Evolutionary conservation across 2,888 invertebrate species (phyloP).

Genomic region (Rhagium mordax): DNA sequence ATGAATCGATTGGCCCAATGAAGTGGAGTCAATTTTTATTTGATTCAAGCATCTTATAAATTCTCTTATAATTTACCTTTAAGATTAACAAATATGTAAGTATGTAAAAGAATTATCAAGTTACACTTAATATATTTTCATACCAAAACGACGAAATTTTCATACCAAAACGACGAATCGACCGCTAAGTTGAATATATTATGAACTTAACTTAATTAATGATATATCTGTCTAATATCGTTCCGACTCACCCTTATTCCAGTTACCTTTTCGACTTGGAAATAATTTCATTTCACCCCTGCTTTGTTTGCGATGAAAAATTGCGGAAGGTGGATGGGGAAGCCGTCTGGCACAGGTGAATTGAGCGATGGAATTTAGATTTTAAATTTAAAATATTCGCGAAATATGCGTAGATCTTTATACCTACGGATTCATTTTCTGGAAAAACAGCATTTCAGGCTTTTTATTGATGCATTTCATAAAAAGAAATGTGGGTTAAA

Average conservation of each 20-base stretch:
- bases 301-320: slow-evolving; percentile 25
- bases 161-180: neutral
- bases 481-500: neutral
- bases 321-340: slow-evolving; percentile 25
- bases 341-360: slow-evolving; percentile 38
- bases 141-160: too few relatives aligned
- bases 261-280: slow-evolving; percentile 1
- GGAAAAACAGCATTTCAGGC: neutral
- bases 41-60: too few relatives aligned
- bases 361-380: slow-evolving; percentile 42
- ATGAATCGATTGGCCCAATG: too few relatives aligned
- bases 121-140: too few relatives aligned
- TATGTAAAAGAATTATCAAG: too few relatives aligned
- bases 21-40: too few relatives aligned
- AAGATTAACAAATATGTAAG: too few relatives aligned
- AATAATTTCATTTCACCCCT: slow-evolving; percentile 4
- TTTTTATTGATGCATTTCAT: neutral
- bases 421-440: neutral
- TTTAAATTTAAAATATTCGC: slow-evolving; percentile 46
- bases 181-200: slow-evolving; percentile 41
- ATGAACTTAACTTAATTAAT: slow-evolving; percentile 34
- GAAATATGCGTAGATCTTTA: slow-evolving; percentile 38
- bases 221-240: slow-evolving; percentile 17
- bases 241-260: neutral
- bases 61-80: too few relatives aligned